Percentiles rank a stretch among this genome's conserved stretches.
phyloP scores from a whole-genome alignment of 2,888 invertebrate species.

The Campoletis raptor region DNA sequence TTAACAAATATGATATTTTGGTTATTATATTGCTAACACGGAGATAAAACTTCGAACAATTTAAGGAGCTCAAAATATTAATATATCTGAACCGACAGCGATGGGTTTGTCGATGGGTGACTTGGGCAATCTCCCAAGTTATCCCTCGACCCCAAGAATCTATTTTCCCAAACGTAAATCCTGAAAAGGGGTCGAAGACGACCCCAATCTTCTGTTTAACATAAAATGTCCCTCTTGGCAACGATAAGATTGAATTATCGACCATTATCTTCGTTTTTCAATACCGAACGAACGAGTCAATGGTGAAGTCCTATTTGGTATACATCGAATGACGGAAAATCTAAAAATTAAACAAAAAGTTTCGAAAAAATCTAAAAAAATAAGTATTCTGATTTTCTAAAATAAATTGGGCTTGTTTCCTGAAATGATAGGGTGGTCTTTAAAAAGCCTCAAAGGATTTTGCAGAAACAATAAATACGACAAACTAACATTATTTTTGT shows the following conservation, averaged over 20 bases:
- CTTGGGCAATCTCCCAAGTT: not conserved
- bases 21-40: not conserved
- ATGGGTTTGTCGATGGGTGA: not conserved
- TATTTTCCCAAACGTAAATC: slow-evolving; percentile 1
- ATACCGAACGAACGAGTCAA: not conserved
- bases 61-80: not conserved
- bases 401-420: not conserved
- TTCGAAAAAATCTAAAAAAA: not conserved
- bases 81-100: not conserved
- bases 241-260: not conserved
- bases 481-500: too few relatives aligned
- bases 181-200: not conserved
- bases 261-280: not conserved
- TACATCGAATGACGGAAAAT: not conserved
- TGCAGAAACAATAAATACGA: not conserved
- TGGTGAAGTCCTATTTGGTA: not conserved
- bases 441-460: not conserved
- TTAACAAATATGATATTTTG: not conserved
- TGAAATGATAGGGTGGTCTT: not conserved
- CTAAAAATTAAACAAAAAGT: not conserved
- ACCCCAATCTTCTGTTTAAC: not conserved
- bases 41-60: not conserved
- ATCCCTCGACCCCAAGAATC: not conserved
- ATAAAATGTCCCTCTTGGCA: slow-evolving; percentile 1
- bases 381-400: too few relatives aligned